Evolutionary conservation across 1,140 invertebrate genomes (phyloP).

Genomic region (Oreohelix idahoensis): DNA sequence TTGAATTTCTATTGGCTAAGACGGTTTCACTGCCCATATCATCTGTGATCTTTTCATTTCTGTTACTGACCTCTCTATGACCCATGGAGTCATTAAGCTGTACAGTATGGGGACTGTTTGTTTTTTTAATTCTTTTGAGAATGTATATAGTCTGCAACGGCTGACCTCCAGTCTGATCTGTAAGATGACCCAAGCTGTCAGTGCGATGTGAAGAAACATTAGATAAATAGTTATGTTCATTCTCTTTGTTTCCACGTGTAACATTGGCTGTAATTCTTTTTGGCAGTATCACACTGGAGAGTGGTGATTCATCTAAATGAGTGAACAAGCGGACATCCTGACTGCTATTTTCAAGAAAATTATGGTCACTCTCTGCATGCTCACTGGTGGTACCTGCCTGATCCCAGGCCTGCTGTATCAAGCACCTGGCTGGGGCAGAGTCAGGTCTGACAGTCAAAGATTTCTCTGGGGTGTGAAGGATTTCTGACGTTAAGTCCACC

Average conservation of each 20-base stretch:
- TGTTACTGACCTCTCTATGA: background rate
- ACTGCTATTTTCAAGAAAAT: background rate
- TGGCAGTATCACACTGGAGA: background rate
- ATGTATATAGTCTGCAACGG: no score
- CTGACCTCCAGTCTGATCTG: background rate
- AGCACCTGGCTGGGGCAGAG: background rate
- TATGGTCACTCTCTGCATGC: background rate
- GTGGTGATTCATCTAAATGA: background rate
- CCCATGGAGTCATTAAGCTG: background rate
- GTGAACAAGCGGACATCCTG: background rate
- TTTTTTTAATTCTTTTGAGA: background rate
- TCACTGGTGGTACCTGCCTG: background rate
- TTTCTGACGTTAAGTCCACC: background rate
- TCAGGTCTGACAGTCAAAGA: background rate
- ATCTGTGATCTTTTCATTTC: background rate
- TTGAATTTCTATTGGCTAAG: background rate
- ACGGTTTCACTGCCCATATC: background rate
- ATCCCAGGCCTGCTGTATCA: conserved; percentile 2
- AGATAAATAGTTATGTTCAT: background rate
- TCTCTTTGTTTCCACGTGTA: background rate
- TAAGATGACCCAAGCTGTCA: background rate
- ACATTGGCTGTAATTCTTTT: background rate
- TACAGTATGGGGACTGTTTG: background rate
- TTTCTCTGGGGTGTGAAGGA: background rate
- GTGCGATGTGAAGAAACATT: background rate